Conservation (phyloP, 2,113 vertebrate species). For the Corythoichthys intestinalis region DNA sequence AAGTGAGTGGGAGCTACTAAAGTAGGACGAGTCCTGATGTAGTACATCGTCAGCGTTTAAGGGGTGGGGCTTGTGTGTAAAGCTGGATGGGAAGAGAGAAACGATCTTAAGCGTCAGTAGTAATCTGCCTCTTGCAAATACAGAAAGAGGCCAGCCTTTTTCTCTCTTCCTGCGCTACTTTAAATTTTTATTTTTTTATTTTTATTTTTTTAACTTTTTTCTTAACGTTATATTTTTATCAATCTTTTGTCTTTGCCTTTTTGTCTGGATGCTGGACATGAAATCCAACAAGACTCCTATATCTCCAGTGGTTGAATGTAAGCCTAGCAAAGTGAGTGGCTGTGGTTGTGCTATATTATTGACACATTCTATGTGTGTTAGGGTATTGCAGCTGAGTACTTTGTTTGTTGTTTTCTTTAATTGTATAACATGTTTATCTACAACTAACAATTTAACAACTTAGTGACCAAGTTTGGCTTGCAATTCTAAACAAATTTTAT, state of each 20-base stretch:
- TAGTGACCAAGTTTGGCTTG: too few relatives aligned
- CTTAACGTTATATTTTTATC: background rate
- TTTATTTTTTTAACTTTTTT: background rate
- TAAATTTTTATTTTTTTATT: background rate
- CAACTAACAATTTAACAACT: too few relatives aligned
- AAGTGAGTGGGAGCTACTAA: background rate
- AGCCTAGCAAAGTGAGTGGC: background rate
- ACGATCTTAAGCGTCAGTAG: background rate
- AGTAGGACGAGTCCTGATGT: background rate
- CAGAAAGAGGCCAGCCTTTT: background rate
- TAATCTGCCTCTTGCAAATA: background rate
- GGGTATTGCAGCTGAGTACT: background rate
- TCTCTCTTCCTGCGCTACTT: background rate
- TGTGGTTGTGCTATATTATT: background rate
- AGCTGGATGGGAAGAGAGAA: background rate
- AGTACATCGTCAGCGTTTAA: background rate
- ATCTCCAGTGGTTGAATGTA: background rate
- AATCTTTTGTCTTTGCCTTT: background rate
- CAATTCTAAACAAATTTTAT: too few relatives aligned
- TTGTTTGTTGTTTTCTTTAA: background rate
- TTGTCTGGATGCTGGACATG: background rate
- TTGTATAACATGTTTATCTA: too few relatives aligned
- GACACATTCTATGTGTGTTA: background rate
- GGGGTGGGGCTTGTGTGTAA: background rate
- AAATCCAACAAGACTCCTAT: slow-evolving; percentile 1